Evolutionary conservation across 2,113 vertebrate genomes (phyloP).

Genomic region (Anarhynchus alexandrinus): DNA sequence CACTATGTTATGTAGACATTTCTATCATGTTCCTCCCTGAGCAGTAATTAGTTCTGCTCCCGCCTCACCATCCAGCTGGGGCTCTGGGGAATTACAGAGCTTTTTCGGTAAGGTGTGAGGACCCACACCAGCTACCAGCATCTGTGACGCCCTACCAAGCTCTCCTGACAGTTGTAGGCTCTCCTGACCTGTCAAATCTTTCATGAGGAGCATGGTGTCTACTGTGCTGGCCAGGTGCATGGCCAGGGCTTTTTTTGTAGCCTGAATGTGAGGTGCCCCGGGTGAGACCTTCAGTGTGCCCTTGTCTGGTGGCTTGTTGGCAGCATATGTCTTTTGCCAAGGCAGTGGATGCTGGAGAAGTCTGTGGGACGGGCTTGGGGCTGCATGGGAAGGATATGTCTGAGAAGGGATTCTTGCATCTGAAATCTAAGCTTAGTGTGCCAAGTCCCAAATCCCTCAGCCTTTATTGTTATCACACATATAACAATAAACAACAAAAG

Average conservation of each 20-base stretch:
- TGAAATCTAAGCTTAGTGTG: background rate
- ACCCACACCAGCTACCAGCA: background rate
- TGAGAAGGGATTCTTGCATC: background rate
- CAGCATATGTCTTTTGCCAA: accelerated
- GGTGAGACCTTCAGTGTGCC: accelerated
- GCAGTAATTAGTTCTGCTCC: background rate
- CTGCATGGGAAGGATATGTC: background rate
- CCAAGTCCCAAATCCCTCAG: background rate
- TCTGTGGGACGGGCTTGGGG: background rate
- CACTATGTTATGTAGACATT: background rate
- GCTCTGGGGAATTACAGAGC: background rate
- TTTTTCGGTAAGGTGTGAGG: background rate
- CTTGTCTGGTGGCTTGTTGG: background rate
- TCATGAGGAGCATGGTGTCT: background rate
- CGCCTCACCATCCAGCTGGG: background rate
- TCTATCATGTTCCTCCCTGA: background rate
- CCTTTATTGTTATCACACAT: background rate
- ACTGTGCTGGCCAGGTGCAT: accelerated
- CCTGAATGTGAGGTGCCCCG: background rate
- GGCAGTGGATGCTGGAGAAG: background rate
- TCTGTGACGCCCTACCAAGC: accelerated
- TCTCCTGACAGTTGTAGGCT: background rate
- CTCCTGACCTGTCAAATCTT: background rate
- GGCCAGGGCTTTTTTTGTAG: background rate
- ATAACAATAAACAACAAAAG: background rate